Conservation (phyloP, 2,888 invertebrate genomes). For the Microchrysa polita region DNA sequence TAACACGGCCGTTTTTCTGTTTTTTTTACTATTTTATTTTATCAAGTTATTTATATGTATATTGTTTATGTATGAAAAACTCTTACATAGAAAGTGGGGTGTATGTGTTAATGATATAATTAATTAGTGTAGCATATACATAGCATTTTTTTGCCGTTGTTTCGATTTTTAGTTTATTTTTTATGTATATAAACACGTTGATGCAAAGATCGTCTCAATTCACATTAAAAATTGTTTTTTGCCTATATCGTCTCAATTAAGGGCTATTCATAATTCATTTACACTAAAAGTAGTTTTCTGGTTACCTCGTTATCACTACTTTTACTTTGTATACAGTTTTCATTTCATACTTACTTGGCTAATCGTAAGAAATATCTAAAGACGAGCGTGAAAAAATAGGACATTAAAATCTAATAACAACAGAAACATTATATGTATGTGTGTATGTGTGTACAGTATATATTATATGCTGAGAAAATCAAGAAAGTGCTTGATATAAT, state of each 20-base stretch:
- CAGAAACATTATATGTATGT: slow-evolving; percentile 22
- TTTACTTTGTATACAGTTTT: slow-evolving; percentile 4
- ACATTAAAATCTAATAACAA: slow-evolving; percentile 28
- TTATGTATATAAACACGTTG: not conserved
- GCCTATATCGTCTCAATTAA: too few species aligned
- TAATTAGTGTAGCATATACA: not conserved
- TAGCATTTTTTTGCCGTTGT: too few species aligned
- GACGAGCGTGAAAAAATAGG: not conserved
- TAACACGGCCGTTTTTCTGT: slow-evolving; percentile 40
- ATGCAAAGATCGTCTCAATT: not conserved
- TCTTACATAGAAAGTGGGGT: slow-evolving; percentile 32
- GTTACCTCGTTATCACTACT: not conserved
- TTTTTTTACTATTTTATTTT: slow-evolving; percentile 25
- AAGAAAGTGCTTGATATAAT: too few species aligned
- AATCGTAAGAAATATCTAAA: slow-evolving; percentile 2
- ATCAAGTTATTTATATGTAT: slow-evolving; percentile 3
- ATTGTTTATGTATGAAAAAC: slow-evolving; percentile 24
- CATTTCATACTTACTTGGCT: not conserved
- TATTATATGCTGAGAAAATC: not conserved
- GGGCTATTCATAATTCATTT: not conserved
- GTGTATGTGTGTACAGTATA: slow-evolving; percentile 1
- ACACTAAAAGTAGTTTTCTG: not conserved
- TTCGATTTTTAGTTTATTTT: not conserved
- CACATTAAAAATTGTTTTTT: not conserved
- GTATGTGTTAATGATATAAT: slow-evolving; percentile 11